Evolutionary conservation across 2,113 vertebrate genomes (phyloP).

Genomic region (Sminthopsis crassicaudata): DNA sequence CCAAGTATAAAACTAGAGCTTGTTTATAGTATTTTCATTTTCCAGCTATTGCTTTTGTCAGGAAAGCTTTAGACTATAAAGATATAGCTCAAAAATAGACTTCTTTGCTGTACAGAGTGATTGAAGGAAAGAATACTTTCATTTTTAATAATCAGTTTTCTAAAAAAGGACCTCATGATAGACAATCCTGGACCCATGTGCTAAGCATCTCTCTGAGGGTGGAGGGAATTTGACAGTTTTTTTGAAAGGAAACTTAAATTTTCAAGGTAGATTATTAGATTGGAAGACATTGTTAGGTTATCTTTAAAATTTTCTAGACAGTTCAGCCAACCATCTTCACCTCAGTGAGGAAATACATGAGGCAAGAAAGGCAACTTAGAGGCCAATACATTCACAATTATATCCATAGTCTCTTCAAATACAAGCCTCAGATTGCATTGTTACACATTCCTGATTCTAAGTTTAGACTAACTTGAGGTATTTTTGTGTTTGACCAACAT

Average conservation of each 20-base stretch:
- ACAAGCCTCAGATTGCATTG: background rate
- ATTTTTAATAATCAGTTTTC: background rate
- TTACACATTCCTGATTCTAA: background rate
- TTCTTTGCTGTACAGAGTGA: conserved; percentile 4
- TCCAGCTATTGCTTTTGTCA: background rate
- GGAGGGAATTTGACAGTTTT: background rate
- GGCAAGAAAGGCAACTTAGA: background rate
- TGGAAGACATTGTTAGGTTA: background rate
- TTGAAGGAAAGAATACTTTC: conserved; percentile 19
- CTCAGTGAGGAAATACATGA: background rate
- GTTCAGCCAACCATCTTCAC: background rate
- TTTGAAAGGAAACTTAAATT: background rate
- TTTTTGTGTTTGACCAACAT: background rate
- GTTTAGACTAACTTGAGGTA: background rate
- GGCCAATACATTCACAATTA: background rate
- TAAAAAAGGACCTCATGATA: background rate
- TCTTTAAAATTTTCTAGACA: background rate
- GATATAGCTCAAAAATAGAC: background rate
- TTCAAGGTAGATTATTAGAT: background rate
- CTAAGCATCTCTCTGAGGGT: background rate
- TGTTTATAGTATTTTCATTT: background rate
- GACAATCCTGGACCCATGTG: background rate
- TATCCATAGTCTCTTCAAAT: background rate
- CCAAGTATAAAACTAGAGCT: background rate
- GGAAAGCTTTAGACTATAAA: background rate